phyloP scores from a whole-genome alignment of 2,113 vertebrate genomes.

The Odobenus rosmarus region DNA sequence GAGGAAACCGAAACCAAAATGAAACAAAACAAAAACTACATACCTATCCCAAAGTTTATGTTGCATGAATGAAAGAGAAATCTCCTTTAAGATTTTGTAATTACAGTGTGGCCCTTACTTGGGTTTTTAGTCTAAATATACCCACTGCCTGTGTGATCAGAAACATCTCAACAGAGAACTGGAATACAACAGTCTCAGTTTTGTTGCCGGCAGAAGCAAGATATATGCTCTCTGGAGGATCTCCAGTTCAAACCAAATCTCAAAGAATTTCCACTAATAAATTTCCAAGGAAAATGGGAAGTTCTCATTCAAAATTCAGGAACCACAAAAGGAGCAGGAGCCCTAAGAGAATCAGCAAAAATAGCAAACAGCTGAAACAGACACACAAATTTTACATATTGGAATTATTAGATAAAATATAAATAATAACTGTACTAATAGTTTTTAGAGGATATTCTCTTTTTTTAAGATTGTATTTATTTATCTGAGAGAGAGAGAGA shows the following conservation, averaged over 20 bases:
- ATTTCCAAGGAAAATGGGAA: background rate
- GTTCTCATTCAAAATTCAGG: background rate
- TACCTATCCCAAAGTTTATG: background rate
- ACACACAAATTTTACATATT: background rate
- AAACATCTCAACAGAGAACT: background rate
- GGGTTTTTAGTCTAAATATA: background rate
- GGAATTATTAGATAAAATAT: background rate
- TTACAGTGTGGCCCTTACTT: background rate
- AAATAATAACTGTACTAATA: background rate
- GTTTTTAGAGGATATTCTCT: background rate
- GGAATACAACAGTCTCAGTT: background rate
- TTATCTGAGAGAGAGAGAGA: background rate
- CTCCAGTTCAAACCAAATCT: background rate
- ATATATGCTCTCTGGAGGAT: background rate
- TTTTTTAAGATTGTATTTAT: background rate
- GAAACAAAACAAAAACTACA: background rate
- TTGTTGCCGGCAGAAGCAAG: background rate
- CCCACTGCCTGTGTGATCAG: background rate
- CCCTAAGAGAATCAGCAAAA: background rate
- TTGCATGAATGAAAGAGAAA: background rate
- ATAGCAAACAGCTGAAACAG: background rate
- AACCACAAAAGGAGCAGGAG: background rate
- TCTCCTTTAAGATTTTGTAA: background rate
- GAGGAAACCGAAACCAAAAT: background rate
- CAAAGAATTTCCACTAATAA: background rate